Evolutionary conservation across 2,888 invertebrate species (phyloP).

Genomic region (Amiota mariae): DNA sequence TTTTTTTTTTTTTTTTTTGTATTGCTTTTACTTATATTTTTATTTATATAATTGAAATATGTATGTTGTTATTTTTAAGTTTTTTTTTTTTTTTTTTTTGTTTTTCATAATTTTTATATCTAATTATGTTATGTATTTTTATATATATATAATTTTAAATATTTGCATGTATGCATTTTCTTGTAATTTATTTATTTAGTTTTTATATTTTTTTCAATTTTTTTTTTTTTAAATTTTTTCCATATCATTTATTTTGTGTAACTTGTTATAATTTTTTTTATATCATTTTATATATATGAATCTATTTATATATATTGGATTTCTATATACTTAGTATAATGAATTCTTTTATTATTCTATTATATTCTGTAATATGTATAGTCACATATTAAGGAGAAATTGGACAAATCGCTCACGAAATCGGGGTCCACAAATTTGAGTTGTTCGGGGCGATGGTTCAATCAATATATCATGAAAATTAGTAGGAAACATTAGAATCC

Average conservation of each 20-base stretch:
- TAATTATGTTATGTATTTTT: too few species aligned
- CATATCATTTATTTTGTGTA: constrained; percentile 39
- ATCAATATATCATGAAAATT: too few species aligned
- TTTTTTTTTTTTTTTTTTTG: constrained; percentile 33
- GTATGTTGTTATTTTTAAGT: neutral
- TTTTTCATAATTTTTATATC: constrained; percentile 14
- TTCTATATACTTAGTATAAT: constrained; percentile 53
- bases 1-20: too few species aligned
- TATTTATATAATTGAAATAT: constrained; percentile 14
- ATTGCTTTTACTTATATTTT: constrained; percentile 6
- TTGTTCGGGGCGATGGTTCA: too few species aligned
- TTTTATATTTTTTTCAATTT: constrained; percentile 32
- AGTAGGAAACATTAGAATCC: too few species aligned
- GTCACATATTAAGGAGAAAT: too few species aligned
- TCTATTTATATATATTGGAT: constrained; percentile 5
- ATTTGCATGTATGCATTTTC: too few species aligned
- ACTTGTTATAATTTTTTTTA: constrained; percentile 41
- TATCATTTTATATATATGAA: constrained; percentile 46
- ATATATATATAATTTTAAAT: too few species aligned
- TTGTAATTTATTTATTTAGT: constrained; percentile 48
- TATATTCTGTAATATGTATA: constrained; percentile 64
- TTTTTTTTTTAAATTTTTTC: neutral
- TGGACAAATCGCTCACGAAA: too few species aligned
- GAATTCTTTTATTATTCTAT: constrained; percentile 54
- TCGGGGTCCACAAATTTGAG: too few species aligned